Conservation (phyloP, 2,113 vertebrate species). For the Istiophorus platypterus region DNA sequence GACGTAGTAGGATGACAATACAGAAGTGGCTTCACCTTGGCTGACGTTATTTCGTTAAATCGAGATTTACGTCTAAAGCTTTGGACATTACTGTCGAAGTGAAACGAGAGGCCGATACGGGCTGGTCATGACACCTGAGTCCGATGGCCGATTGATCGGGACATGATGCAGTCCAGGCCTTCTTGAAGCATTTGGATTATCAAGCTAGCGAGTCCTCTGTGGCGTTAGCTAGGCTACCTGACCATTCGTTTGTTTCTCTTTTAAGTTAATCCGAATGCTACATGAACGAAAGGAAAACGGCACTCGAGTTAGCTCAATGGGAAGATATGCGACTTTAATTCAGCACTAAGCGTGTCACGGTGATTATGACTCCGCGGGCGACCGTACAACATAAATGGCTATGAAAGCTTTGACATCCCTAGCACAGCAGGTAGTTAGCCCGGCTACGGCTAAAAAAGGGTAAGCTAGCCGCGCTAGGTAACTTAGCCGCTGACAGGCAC, state of each 20-base stretch:
- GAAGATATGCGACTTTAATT: background rate
- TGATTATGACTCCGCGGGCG: background rate
- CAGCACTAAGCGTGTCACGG: constrained; percentile 35
- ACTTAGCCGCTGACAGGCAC: constrained; percentile 76
- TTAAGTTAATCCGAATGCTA: background rate
- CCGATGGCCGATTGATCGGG: constrained; percentile 51
- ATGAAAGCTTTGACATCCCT: constrained; percentile 48
- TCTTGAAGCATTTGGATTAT: constrained; percentile 66
- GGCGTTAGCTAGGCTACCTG: constrained; percentile 64
- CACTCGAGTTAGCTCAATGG: background rate
- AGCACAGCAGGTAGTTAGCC: constrained; percentile 64
- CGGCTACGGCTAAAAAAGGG: constrained; percentile 27
- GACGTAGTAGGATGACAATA: constrained; percentile 22
- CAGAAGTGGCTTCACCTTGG: constrained; percentile 50
- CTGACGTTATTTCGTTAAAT: constrained; percentile 12
- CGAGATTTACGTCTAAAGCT: background rate
- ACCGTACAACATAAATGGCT: background rate
- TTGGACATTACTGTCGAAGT: background rate
- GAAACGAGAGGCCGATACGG: constrained; percentile 12
- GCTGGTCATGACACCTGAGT: constrained; percentile 46
- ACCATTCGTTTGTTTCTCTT: constrained; percentile 24
- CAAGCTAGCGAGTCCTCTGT: constrained; percentile 58
- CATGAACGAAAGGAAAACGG: background rate
- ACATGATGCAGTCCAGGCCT: constrained; percentile 78
- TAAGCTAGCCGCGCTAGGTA: constrained; percentile 56